These are phyloP conservation scores for Hemicordylus capensis DNA, from an alignment of 2,113 vertebrate genomes.

Conservation along the genomic window DNA sequence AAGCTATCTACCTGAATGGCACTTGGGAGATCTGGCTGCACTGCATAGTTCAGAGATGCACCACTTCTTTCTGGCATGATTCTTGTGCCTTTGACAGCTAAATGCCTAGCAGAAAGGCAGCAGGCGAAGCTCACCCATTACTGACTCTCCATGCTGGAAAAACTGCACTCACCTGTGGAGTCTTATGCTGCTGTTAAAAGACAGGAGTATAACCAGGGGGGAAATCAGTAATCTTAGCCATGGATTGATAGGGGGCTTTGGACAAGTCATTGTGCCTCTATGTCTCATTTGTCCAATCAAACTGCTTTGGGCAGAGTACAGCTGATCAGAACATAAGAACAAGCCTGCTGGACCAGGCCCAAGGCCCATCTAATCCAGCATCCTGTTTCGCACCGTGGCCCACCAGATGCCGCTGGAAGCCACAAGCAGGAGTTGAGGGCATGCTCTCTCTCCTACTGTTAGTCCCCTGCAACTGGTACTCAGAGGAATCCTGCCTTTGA, in stretches of 20 bases:
- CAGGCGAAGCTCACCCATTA: not conserved
- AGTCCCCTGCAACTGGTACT: too few relatives aligned
- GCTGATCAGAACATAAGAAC: too few relatives aligned
- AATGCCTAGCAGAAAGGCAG: not conserved
- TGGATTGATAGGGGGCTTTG: not conserved
- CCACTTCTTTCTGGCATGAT: not conserved
- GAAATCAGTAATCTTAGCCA: not conserved
- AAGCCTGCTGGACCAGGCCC: too few relatives aligned
- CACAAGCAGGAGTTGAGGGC: too few relatives aligned
- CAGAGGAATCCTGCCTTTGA: too few relatives aligned
- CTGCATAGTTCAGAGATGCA: not conserved
- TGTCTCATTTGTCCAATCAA: not conserved
- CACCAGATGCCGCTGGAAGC: too few relatives aligned
- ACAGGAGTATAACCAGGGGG: not conserved
- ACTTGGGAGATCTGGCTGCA: not conserved
- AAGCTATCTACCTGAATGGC: not conserved
- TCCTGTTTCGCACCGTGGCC: too few relatives aligned
- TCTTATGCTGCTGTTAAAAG: not conserved
- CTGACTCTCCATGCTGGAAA: not conserved
- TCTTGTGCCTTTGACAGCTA: not conserved
- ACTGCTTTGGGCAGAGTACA: too few relatives aligned
- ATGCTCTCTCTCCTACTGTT: too few relatives aligned
- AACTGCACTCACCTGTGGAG: too few relatives aligned
- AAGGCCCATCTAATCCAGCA: too few relatives aligned
- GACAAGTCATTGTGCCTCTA: not conserved